phyloP scores from a whole-genome alignment of 1,140 invertebrate genomes.

The Mamestra configurata region DNA sequence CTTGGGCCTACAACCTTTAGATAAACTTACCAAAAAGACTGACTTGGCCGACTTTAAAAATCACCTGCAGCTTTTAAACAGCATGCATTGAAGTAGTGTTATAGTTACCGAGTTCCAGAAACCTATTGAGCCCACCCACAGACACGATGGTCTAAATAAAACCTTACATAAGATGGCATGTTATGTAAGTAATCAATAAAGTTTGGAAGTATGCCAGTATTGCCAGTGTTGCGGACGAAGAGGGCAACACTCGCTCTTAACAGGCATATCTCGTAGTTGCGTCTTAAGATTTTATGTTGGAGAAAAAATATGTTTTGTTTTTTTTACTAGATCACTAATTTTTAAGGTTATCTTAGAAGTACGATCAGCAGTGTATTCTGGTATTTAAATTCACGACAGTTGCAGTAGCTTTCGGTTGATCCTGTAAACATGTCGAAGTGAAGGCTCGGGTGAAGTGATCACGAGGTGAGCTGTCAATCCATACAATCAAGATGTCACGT shows the following conservation, averaged over 20 bases:
- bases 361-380: no score
- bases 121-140: constrained; percentile 1
- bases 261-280: background rate
- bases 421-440: no score
- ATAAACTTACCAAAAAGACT: no score
- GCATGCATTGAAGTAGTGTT: background rate
- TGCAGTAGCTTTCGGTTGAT: no score
- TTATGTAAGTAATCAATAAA: constrained; percentile 34
- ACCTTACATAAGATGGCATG: constrained; percentile 33
- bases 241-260: constrained; percentile 6
- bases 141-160: constrained; percentile 35
- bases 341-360: no score
- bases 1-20: no score
- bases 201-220: constrained; percentile 40
- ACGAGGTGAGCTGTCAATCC: no score
- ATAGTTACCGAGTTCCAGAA: background rate
- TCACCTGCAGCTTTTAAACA: no score
- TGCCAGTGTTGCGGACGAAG: constrained; percentile 9
- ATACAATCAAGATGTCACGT: no score
- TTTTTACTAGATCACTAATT: background rate
- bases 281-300: background rate
- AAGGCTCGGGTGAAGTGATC: no score
- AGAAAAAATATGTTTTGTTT: background rate
- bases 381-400: no score
- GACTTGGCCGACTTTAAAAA: no score